Evolutionary conservation across 2,797 vertebrate genomes (phyloP), one percentile per base, ranked within the genome.

Genomic region (Sebastes hubbsi): DNA sequence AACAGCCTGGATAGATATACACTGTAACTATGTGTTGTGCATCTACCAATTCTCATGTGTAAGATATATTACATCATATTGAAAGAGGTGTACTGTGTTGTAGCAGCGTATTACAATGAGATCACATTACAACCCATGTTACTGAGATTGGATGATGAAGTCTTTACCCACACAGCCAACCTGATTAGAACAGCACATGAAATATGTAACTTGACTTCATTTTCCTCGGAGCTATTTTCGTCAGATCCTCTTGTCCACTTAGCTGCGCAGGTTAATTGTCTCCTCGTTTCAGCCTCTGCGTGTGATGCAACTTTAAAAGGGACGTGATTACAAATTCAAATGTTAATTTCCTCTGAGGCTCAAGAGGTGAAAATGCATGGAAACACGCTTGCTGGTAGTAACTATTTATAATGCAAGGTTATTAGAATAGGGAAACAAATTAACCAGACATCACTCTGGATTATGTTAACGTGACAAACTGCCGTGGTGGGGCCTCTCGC

Each of bases 401-500:
- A 91, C 91, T 94, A 93, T 94, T 94, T 95, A 91, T 91, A 93
- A 54, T 81, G 89, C 89, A 78, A 88, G 90, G 91, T 94, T 94
- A 93, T 93, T 92, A 90, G 84, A 93, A 91, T 84, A 87, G 86
- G 90, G 88, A 94, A 93, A 94, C 92, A 94, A 94, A 95, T 94
- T 92, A 95, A 90, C 84, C 82, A 94, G 89, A 78, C 91, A 90
- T 95, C 94, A 94, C 88, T 95, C 90, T 92, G 91, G 91, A 95
- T 95, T 95, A 94, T 85, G 92, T 90, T 90, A 91, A 93, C 84
- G 65, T 86, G 93, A 93, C 90, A 90, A 88, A 89, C 80, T 82
- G 73, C 82, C 82, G 82, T 71, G 78, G 67, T 54, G 78, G 72
- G 70, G 67, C 84, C 46, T 88, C 78, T 81, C 36, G 5, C 80